A percentile compares a stretch with the other conserved stretches of the same genome.
These are phyloP conservation scores for Poeciliopsis gracilis DNA, from an alignment of 2,797 vertebrate genomes.

Conservation along the genomic window DNA sequence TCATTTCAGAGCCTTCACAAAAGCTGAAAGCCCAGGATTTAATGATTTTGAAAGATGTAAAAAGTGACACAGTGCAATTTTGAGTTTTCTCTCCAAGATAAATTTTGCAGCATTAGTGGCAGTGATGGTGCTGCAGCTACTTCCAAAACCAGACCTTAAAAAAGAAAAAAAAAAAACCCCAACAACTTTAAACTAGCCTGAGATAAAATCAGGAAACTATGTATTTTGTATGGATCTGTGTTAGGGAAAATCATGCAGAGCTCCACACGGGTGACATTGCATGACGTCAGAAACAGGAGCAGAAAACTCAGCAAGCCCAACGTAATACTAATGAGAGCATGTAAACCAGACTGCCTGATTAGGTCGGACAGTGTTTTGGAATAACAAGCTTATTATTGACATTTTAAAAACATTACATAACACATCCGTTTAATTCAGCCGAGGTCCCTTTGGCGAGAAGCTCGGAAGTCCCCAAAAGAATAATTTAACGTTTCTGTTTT, in stretches of 20 bases:
- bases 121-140: not conserved
- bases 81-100: not conserved
- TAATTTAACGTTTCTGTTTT: conserved; percentile 57
- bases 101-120: not conserved
- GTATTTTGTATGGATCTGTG: not conserved
- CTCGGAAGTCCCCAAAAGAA: conserved; percentile 25
- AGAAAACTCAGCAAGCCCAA: conserved; percentile 30
- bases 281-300: not conserved
- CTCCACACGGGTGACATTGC: no score
- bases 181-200: not conserved
- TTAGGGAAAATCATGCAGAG: not conserved
- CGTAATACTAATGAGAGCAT: conserved; percentile 48
- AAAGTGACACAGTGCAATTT: not conserved
- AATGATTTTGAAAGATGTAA: not conserved
- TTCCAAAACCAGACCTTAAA: not conserved
- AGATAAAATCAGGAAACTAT: not conserved
- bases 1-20: not conserved
- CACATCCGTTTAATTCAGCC: conserved; percentile 25
- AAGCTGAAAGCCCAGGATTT: not conserved
- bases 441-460: conserved; percentile 42
- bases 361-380: conserved; percentile 38
- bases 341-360: conserved; percentile 25
- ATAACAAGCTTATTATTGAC: conserved; percentile 62
- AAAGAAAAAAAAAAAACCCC: no score
- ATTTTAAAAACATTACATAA: conserved; percentile 63